Percentiles rank a stretch among this genome's conserved stretches.
phyloP scores from a whole-genome alignment of 2,797 vertebrate genomes.

The Mormyrus hasselquistii region DNA sequence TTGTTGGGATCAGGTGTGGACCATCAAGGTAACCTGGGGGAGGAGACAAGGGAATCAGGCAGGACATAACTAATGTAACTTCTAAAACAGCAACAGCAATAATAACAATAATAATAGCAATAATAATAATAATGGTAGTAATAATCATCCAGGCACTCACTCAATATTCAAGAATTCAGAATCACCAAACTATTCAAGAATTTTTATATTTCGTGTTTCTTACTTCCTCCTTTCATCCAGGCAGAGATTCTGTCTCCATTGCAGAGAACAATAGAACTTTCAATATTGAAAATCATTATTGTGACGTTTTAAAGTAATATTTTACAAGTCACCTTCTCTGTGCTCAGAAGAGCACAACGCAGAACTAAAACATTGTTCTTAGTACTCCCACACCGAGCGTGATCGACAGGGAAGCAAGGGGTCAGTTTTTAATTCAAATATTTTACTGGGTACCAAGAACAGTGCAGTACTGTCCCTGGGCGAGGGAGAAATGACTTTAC shows the following conservation, averaged over 20 bases:
- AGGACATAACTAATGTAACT: not conserved
- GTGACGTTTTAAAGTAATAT: not conserved
- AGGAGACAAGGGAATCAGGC: not conserved
- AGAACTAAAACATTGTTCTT: not conserved
- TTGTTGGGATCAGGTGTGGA: not conserved
- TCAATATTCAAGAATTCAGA: not conserved
- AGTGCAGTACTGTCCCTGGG: not conserved
- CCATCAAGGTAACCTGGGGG: not conserved
- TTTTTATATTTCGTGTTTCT: not conserved
- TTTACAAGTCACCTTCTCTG: not conserved
- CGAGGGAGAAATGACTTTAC: not conserved
- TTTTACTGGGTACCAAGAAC: not conserved
- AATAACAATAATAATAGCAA: not conserved
- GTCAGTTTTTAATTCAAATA: not conserved
- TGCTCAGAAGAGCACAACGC: not conserved
- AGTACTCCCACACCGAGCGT: not conserved
- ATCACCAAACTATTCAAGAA: not conserved
- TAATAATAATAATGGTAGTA: not conserved
- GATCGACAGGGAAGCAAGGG: not conserved
- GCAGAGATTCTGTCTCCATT: not conserved
- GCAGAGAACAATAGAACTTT: not conserved
- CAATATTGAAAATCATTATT: not conserved
- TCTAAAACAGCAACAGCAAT: not conserved
- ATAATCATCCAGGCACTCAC: not conserved
- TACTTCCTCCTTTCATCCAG: not conserved